phyloP scores from a whole-genome alignment of 1,140 invertebrate genomes.

The Eumaeus atala region DNA sequence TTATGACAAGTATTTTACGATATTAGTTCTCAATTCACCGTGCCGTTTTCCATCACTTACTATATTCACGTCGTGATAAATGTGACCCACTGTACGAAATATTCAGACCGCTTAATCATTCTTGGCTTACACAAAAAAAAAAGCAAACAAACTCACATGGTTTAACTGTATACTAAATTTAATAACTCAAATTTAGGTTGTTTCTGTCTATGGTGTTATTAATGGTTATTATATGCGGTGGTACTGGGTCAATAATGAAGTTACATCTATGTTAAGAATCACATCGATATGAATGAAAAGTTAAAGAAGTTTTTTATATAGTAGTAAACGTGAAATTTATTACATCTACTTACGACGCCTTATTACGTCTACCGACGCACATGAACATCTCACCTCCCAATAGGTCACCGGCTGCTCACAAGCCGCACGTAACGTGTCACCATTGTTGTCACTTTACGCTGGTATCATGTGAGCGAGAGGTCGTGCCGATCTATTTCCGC shows the following conservation, averaged over 20 bases:
- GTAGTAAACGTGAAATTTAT: too few relatives aligned
- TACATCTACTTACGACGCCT: too few relatives aligned
- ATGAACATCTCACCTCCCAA: too few relatives aligned
- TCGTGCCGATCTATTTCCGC: too few relatives aligned
- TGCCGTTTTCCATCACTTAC: neutral
- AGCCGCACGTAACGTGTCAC: too few relatives aligned
- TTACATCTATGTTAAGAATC: neutral
- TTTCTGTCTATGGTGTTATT: neutral
- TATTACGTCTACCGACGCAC: too few relatives aligned
- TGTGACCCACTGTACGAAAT: conserved; percentile 5
- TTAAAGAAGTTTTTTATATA: too few relatives aligned
- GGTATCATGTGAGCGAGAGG: too few relatives aligned
- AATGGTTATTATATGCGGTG: conserved; percentile 1
- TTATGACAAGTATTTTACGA: neutral
- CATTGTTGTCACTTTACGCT: too few relatives aligned
- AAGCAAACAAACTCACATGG: conserved; percentile 1
- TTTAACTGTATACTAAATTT: neutral
- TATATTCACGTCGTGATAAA: neutral
- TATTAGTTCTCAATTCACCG: conserved; percentile 2
- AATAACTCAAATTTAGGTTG: conserved; percentile 1
- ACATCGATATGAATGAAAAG: neutral
- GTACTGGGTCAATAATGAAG: neutral
- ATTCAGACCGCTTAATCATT: conserved; percentile 1
- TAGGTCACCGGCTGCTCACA: too few relatives aligned
- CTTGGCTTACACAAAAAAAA: conserved; percentile 4